Percentiles rank a stretch among this genome's conserved stretches.
phyloP scores from a whole-genome alignment of 2,888 invertebrate genomes.

The Arge pagana region DNA sequence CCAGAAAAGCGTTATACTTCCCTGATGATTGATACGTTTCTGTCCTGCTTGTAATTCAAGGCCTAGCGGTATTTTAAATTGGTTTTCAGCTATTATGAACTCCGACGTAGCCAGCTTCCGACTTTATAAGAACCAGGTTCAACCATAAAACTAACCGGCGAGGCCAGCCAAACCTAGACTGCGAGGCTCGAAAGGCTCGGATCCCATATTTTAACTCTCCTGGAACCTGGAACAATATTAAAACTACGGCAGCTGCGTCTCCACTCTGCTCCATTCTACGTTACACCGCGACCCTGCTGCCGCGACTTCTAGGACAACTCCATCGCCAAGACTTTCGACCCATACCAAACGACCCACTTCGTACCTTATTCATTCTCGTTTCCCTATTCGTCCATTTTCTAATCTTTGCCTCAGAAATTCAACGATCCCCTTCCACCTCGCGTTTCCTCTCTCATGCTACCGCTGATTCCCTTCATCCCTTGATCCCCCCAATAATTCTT shows the following conservation, averaged over 20 bases:
- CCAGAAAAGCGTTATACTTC: too few relatives aligned
- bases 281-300: conserved; percentile 13
- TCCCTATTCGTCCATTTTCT: too few relatives aligned
- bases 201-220: conserved; percentile 48
- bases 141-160: conserved; percentile 19
- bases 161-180: conserved; percentile 20
- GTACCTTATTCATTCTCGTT: too few relatives aligned
- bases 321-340: conserved; percentile 40
- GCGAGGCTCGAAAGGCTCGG: conserved; percentile 40
- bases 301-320: conserved; percentile 40
- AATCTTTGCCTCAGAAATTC: too few relatives aligned
- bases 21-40: conserved; percentile 18
- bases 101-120: conserved; percentile 19
- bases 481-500: too few relatives aligned
- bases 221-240: conserved; percentile 48
- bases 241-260: conserved; percentile 47
- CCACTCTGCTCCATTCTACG: too few relatives aligned
- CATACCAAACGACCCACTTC: conserved; percentile 48
- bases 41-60: conserved; percentile 22
- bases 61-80: conserved; percentile 18
- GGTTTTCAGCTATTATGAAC: conserved; percentile 21
- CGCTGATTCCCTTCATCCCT: too few relatives aligned
- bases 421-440: too few relatives aligned
- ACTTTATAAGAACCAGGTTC: conserved; percentile 20
- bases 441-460: too few relatives aligned